Conservation (phyloP, 2,888 invertebrate genomes). For the Cerastis leucographa region DNA sequence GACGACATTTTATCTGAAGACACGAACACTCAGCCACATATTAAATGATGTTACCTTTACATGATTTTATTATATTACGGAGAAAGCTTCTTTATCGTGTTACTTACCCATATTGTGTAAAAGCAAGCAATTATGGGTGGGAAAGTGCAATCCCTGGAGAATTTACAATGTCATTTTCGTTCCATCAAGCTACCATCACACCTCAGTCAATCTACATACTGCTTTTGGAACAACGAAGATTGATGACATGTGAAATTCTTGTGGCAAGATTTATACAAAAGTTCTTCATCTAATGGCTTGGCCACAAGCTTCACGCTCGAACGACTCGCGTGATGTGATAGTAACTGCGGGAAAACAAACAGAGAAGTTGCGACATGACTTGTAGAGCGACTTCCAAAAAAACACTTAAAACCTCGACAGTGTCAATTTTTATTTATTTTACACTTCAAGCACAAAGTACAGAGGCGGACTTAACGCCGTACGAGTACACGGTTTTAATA, state of each 20-base stretch:
- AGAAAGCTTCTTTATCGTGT: constrained; percentile 31
- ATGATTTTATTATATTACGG: constrained; percentile 7
- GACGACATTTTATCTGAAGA: background rate
- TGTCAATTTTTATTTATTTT: too few species aligned
- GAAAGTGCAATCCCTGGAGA: constrained; percentile 12
- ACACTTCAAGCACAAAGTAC: too few species aligned
- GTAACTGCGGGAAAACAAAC: background rate
- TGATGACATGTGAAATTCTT: background rate
- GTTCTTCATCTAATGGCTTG: background rate
- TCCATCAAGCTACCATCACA: background rate
- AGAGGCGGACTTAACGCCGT: too few species aligned
- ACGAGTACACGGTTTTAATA: background rate
- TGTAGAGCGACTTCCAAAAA: background rate
- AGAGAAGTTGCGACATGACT: background rate
- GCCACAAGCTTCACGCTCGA: background rate
- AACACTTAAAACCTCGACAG: too few species aligned
- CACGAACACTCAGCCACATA: constrained; percentile 7
- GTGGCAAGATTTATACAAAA: background rate
- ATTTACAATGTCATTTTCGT: background rate
- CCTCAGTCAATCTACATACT: background rate
- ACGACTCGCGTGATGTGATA: background rate
- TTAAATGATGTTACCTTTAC: constrained; percentile 2
- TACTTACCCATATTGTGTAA: constrained; percentile 22
- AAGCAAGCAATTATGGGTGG: constrained; percentile 31
- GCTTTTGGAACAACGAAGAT: constrained; percentile 9